phyloP scores from a whole-genome alignment of 1,140 invertebrate genomes.

The Alviniconcha marisindica region DNA sequence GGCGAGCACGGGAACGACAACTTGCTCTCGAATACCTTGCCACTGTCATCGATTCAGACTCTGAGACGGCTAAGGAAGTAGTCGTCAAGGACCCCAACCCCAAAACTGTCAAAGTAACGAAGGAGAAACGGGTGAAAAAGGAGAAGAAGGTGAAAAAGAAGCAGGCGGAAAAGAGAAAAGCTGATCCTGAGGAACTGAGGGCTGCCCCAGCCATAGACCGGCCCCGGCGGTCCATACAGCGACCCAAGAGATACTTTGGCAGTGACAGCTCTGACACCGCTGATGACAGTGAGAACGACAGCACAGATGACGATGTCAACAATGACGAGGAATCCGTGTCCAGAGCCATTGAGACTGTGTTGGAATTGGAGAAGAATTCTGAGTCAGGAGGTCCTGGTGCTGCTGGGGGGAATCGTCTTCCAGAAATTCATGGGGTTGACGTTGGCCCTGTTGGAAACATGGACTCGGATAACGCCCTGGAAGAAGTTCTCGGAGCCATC shows the following conservation, averaged over 20 bases:
- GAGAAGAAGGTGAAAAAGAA: no score
- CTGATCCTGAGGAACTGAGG: not conserved
- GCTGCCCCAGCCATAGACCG: not conserved
- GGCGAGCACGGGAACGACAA: no score
- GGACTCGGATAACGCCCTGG: not conserved
- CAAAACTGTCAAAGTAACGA: not conserved
- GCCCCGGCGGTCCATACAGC: not conserved
- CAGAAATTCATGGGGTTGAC: not conserved
- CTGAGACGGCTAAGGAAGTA: no score
- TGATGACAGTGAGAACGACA: constrained; percentile 5
- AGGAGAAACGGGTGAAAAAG: no score
- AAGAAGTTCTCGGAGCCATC: not conserved
- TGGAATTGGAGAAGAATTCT: not conserved
- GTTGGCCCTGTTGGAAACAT: not conserved
- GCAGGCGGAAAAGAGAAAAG: not conserved
- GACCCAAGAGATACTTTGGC: not conserved
- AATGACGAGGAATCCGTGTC: constrained; percentile 6
- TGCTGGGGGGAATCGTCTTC: not conserved
- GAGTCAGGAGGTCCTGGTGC: not conserved
- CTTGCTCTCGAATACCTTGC: no score
- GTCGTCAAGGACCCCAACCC: no score
- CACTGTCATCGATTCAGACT: no score
- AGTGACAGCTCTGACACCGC: not conserved
- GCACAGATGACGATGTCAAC: not conserved
- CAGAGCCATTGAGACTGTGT: not conserved